These are phyloP conservation scores for Okamejei kenojei DNA, from an alignment of 2,797 vertebrate species.

Conservation along the genomic window DNA sequence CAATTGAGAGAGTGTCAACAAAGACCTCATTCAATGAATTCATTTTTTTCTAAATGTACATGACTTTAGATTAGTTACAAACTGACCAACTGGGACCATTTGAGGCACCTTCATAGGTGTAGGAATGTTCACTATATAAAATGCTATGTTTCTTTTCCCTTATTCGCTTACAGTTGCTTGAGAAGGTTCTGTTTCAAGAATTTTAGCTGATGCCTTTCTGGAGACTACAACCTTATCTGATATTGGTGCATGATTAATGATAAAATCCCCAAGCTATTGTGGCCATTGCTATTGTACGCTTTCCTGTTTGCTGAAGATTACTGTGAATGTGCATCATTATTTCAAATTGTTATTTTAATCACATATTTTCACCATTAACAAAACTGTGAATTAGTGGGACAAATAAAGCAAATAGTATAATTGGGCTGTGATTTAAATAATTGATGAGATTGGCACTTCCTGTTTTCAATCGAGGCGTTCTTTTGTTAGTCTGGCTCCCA, in stretches of 20 bases:
- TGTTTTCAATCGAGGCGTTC: not conserved
- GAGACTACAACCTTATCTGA: not conserved
- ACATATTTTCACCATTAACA: slow-evolving; percentile 8
- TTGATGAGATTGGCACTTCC: slow-evolving; percentile 26
- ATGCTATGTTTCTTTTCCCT: not conserved
- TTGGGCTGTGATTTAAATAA: slow-evolving; percentile 18
- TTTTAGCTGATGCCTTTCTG: slow-evolving; percentile 8
- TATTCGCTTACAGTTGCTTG: not conserved
- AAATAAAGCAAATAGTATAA: slow-evolving; percentile 14
- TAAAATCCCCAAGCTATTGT: not conserved
- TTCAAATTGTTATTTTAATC: slow-evolving; percentile 1
- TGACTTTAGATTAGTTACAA: slow-evolving; percentile 55
- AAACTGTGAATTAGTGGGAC: not conserved
- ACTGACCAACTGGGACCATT: slow-evolving; percentile 49
- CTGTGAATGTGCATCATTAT: not conserved
- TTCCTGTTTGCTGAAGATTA: slow-evolving; percentile 4
- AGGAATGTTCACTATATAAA: slow-evolving; percentile 34
- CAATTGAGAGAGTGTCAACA: slow-evolving; percentile 60
- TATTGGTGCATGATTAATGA: not conserved
- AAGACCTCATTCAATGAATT: slow-evolving; percentile 62
- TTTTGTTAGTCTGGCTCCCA: slow-evolving; percentile 3
- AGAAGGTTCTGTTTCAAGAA: not conserved
- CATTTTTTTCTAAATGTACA: slow-evolving; percentile 47
- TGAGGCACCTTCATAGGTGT: slow-evolving; percentile 45
- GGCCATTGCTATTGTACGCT: not conserved